These are phyloP conservation scores for Rutpela maculata DNA, from an alignment of 2,888 invertebrate genomes.

Conservation along the genomic window DNA sequence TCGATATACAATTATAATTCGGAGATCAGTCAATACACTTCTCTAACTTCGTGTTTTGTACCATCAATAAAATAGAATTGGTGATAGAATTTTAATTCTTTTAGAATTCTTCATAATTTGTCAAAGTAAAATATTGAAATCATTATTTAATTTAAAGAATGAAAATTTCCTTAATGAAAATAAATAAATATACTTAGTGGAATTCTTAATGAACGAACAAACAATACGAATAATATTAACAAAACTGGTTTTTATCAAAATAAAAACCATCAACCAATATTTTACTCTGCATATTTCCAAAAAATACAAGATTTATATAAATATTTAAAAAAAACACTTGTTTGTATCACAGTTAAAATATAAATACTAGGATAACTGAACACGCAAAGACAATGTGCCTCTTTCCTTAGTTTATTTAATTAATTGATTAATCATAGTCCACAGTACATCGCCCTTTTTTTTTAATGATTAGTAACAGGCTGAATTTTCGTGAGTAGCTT, in stretches of 20 bases:
- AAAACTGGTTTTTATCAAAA: neutral
- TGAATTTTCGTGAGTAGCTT: too few relatives aligned
- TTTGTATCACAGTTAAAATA: constrained; percentile 36
- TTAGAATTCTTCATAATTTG: too few relatives aligned
- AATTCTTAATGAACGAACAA: too few relatives aligned
- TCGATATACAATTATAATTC: constrained; percentile 23
- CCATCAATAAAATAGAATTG: neutral
- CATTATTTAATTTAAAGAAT: too few relatives aligned
- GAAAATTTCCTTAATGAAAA: too few relatives aligned
- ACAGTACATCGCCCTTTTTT: too few relatives aligned
- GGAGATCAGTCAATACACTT: constrained; percentile 24
- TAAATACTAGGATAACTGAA: neutral
- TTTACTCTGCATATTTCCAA: neutral
- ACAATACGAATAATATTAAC: neutral
- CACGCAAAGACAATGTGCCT: neutral
- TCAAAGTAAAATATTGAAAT: too few relatives aligned
- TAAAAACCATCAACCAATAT: neutral
- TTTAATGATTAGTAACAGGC: too few relatives aligned
- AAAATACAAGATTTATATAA: neutral
- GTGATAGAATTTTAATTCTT: too few relatives aligned
- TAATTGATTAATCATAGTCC: too few relatives aligned
- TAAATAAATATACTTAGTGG: too few relatives aligned
- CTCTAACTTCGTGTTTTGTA: constrained; percentile 1
- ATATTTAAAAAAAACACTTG: neutral
- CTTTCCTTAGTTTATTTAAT: too few relatives aligned